phyloP scores from a whole-genome alignment of 2,888 invertebrate species.

The Xanthostigma xanthostigma region DNA sequence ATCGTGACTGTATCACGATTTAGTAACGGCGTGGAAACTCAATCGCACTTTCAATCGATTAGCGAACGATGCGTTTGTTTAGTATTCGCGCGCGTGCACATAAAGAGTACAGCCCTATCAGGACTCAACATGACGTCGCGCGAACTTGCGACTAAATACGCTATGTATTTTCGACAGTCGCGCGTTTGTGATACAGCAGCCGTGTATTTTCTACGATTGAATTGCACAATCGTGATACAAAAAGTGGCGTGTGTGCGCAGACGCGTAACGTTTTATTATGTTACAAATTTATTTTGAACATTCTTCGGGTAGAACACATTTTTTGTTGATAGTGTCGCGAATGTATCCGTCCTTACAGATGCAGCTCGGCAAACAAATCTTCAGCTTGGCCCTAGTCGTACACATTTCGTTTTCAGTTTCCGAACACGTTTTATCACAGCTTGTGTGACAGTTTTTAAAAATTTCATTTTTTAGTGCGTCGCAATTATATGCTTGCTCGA shows the following conservation, averaged over 20 bases:
- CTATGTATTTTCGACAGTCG: too few relatives aligned
- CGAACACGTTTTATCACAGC: constrained; percentile 2
- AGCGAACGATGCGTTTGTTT: too few relatives aligned
- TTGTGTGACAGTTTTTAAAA: not conserved
- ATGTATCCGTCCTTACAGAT: not conserved
- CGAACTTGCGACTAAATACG: not conserved
- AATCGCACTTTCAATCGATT: too few relatives aligned
- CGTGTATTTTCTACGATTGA: too few relatives aligned
- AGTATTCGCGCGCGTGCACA: too few relatives aligned
- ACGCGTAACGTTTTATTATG: not conserved
- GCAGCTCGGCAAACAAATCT: constrained; percentile 1
- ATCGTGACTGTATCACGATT: too few relatives aligned
- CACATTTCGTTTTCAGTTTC: not conserved
- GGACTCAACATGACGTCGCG: too few relatives aligned
- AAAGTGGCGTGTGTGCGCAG: not conserved
- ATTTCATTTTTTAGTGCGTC: not conserved
- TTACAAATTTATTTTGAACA: not conserved
- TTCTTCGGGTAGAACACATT: constrained; percentile 1
- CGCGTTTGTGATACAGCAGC: too few relatives aligned
- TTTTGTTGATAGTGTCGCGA: not conserved
- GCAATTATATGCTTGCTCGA: too few relatives aligned
- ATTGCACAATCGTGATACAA: constrained; percentile 3
- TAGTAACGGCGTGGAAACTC: too few relatives aligned
- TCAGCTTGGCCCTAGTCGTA: not conserved
- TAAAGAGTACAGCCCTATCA: too few relatives aligned